phyloP scores from a whole-genome alignment of 2,797 vertebrate species.

The Podarcis siculus region DNA sequence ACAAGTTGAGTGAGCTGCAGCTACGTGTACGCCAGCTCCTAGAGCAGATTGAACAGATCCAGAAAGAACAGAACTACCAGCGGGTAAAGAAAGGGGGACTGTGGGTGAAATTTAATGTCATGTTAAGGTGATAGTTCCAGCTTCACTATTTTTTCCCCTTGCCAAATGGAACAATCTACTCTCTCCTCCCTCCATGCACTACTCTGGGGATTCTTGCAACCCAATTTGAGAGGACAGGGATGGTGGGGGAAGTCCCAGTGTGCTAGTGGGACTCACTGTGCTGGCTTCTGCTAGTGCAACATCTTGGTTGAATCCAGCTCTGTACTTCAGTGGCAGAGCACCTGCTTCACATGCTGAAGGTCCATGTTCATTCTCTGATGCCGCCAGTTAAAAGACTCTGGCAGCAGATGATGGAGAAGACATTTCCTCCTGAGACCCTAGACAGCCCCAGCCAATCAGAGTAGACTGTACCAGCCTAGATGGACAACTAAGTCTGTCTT shows the following conservation, averaged over 20 bases:
- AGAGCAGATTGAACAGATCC: constrained; percentile 94
- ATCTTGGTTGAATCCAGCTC: too few relatives aligned
- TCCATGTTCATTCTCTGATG: background rate
- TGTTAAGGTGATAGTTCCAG: too few relatives aligned
- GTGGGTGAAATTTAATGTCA: too few relatives aligned
- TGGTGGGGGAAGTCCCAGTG: too few relatives aligned
- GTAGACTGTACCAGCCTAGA: background rate
- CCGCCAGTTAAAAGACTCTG: background rate
- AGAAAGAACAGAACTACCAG: constrained; percentile 95
- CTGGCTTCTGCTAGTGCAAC: too few relatives aligned
- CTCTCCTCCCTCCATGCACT: too few relatives aligned
- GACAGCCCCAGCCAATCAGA: background rate
- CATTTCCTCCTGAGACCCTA: background rate
- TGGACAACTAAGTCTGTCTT: background rate
- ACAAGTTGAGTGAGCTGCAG: constrained; percentile 92
- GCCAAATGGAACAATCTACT: too few relatives aligned
- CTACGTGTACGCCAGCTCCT: constrained; percentile 89
- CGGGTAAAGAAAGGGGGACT: constrained; percentile 76
- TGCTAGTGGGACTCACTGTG: too few relatives aligned
- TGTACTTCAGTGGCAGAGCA: background rate
- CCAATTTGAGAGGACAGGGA: too few relatives aligned
- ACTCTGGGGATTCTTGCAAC: too few relatives aligned
- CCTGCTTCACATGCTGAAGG: background rate
- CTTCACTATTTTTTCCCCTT: too few relatives aligned
- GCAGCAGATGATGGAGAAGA: background rate